A percentile compares a stretch with the other conserved stretches of the same genome.
phyloP scores from a whole-genome alignment of 2,113 vertebrate species.

The Corynorhinus townsendii region DNA sequence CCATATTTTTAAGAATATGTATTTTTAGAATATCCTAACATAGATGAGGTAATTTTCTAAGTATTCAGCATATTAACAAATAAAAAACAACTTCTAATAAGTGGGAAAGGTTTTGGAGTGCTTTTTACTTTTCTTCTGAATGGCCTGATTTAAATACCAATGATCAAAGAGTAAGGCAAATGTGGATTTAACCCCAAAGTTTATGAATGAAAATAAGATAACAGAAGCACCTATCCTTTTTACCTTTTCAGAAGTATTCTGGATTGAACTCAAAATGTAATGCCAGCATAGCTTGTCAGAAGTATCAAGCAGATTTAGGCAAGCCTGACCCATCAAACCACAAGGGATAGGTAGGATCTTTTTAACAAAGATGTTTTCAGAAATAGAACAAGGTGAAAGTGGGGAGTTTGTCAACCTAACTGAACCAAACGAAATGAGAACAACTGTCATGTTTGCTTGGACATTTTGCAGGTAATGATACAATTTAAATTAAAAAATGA shows the following conservation, averaged over 20 bases:
- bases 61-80: background rate
- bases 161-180: background rate
- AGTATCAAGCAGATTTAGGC: background rate
- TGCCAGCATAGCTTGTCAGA: background rate
- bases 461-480: background rate
- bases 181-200: background rate
- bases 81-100: background rate
- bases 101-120: background rate
- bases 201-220: background rate
- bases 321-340: background rate
- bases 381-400: background rate
- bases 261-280: background rate
- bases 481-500: background rate
- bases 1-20: too few species aligned
- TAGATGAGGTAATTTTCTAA: background rate
- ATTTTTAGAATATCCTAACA: background rate
- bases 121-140: background rate
- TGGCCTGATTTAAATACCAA: background rate
- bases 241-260: background rate
- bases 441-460: background rate
- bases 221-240: background rate
- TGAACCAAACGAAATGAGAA: conserved; percentile 24
- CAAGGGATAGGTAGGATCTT: background rate
- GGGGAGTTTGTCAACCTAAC: background rate
- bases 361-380: background rate